A percentile compares a stretch with the other conserved stretches of the same genome.
Evolutionary conservation across 2,888 invertebrate species (phyloP).

Genomic region (Pteria penguin): DNA sequence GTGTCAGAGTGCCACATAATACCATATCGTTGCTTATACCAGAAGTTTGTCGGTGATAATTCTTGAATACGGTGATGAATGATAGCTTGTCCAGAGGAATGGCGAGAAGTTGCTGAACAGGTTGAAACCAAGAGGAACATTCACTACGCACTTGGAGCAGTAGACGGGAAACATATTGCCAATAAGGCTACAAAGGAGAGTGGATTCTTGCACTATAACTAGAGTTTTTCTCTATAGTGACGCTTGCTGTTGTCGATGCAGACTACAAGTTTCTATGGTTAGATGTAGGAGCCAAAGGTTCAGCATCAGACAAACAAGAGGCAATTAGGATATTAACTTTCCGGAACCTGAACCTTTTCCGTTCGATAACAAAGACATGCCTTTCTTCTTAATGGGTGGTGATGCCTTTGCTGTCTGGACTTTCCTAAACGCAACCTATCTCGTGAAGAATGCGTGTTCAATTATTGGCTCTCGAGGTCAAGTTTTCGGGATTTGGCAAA

Average conservation of each 20-base stretch:
- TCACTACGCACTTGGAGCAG: constrained; percentile 50
- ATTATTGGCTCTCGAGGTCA: background rate
- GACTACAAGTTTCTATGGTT: constrained; percentile 58
- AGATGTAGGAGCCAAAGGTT: constrained; percentile 38
- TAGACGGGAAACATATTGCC: constrained; percentile 58
- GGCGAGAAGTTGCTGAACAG: constrained; percentile 43
- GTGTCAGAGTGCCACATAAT: no score
- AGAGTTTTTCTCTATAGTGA: constrained; percentile 49
- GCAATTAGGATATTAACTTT: no score
- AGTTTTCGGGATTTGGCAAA: background rate
- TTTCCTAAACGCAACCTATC: constrained; percentile 14
- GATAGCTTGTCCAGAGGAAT: constrained; percentile 37
- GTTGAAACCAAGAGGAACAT: constrained; percentile 48
- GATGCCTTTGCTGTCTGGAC: constrained; percentile 54
- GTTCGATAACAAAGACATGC: constrained; percentile 41
- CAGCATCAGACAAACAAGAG: constrained; percentile 38
- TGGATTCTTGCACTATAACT: constrained; percentile 51
- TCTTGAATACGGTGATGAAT: no score
- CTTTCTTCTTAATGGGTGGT: constrained; percentile 54
- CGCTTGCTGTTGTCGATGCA: constrained; percentile 54
- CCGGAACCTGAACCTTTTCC: constrained; percentile 48
- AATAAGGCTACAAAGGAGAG: constrained; percentile 33
- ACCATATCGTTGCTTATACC: no score
- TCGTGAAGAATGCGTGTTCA: background rate
- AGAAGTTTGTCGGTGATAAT: no score